A percentile compares a stretch with the other conserved stretches of the same genome.
phyloP scores from a whole-genome alignment of 2,888 invertebrate species.

The Druceiella hillmani region DNA sequence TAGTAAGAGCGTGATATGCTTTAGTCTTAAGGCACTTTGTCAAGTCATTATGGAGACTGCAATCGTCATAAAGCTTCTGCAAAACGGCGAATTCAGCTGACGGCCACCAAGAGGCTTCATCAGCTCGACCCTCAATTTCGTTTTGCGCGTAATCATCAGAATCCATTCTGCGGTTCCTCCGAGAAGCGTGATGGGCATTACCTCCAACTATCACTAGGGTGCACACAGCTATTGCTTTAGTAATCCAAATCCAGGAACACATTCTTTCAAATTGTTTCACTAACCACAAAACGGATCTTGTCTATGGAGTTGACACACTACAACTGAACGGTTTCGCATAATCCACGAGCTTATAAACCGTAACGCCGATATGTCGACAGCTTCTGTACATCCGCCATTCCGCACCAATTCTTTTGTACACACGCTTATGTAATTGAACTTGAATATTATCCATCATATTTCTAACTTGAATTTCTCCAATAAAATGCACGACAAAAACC shows the following conservation, averaged over 20 bases:
- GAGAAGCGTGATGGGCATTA: slow-evolving; percentile 37
- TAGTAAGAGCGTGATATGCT: slow-evolving; percentile 51
- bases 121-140: slow-evolving; percentile 47
- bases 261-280: slow-evolving; percentile 34
- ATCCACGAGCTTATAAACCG: slow-evolving; percentile 49
- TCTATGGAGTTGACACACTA: slow-evolving; percentile 22
- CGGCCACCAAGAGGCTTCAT: slow-evolving; percentile 49
- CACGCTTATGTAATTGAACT: slow-evolving; percentile 54
- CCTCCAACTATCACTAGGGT: slow-evolving; percentile 26
- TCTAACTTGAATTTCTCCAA: slow-evolving; percentile 53
- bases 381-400: slow-evolving; percentile 53
- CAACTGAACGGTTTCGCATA: slow-evolving; percentile 43
- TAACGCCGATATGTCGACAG: slow-evolving; percentile 38
- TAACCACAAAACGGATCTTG: slow-evolving; percentile 37
- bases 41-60: slow-evolving; percentile 55
- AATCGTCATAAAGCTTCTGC: slow-evolving; percentile 59
- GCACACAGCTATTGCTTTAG: slow-evolving; percentile 42
- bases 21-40: slow-evolving; percentile 57
- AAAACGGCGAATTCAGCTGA: slow-evolving; percentile 54
- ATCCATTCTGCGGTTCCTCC: slow-evolving; percentile 45
- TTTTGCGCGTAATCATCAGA: slow-evolving; percentile 40
- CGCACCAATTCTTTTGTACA: slow-evolving; percentile 52
- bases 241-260: slow-evolving; percentile 47
- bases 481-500: slow-evolving; percentile 50
- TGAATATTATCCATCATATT: slow-evolving; percentile 53